Percentiles rank a stretch among this genome's conserved stretches.
phyloP scores from a whole-genome alignment of 1,140 invertebrate genomes.

The Drosophila erecta region DNA sequence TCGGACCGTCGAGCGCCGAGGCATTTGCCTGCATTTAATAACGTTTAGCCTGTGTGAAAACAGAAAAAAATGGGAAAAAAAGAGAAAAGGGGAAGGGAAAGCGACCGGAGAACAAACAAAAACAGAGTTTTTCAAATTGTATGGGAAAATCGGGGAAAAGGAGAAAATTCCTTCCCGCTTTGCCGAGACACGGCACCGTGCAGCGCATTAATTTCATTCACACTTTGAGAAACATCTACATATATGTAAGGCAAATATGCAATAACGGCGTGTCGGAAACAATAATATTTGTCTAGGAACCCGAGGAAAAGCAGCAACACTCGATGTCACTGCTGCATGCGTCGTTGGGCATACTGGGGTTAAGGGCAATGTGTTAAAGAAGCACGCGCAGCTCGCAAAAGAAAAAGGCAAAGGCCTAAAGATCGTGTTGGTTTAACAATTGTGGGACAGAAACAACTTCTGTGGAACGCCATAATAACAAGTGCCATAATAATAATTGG shows the following conservation, averaged over 20 bases:
- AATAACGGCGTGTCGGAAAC: slow-evolving; percentile 81
- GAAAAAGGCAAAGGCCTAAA: slow-evolving; percentile 22
- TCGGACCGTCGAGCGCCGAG: slow-evolving; percentile 41
- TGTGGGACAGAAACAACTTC: slow-evolving; percentile 40
- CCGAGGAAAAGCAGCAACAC: slow-evolving; percentile 38
- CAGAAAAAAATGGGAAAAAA: slow-evolving; percentile 33
- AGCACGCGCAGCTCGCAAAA: slow-evolving; percentile 57
- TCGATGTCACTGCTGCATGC: slow-evolving; percentile 20
- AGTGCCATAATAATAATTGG: slow-evolving; percentile 22
- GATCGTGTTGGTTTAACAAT: slow-evolving; percentile 68
- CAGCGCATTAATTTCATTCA: slow-evolving; percentile 83
- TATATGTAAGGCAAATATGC: slow-evolving; percentile 78
- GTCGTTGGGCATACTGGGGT: slow-evolving; percentile 34
- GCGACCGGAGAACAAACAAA: slow-evolving; percentile 45
- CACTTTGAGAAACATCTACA: slow-evolving; percentile 68
- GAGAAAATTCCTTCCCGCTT: slow-evolving; percentile 60
- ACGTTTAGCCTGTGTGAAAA: slow-evolving; percentile 73
- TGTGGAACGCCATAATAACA: slow-evolving; percentile 3
- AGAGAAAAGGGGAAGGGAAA: slow-evolving; percentile 24
- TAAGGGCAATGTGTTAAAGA: slow-evolving; percentile 46
- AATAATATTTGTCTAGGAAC: slow-evolving; percentile 83
- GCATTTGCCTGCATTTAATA: slow-evolving; percentile 80
- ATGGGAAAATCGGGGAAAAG: slow-evolving; percentile 59
- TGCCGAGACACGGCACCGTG: slow-evolving; percentile 37
- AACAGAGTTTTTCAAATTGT: slow-evolving; percentile 68